These are phyloP conservation scores for Lithodes maja DNA, from an alignment of 2,888 invertebrate species.

Conservation along the genomic window DNA sequence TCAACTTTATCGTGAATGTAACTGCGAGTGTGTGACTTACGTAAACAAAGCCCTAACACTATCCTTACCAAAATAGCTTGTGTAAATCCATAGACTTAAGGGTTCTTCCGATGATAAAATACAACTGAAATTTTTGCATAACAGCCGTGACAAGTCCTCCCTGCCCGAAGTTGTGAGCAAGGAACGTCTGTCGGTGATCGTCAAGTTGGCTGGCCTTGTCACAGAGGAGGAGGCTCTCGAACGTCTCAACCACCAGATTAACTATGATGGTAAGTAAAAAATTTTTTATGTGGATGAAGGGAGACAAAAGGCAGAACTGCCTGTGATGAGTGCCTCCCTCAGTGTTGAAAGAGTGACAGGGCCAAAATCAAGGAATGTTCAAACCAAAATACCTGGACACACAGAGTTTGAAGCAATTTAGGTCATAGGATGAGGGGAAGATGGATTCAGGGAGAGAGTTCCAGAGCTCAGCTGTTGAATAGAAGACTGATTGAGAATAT, in stretches of 20 bases:
- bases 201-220: constrained; percentile 61
- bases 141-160: constrained; percentile 60
- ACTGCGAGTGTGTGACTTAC: not conserved
- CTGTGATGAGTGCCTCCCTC: too few relatives aligned
- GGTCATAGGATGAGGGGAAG: too few relatives aligned
- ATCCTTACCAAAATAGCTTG: not conserved
- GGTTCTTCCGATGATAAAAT: not conserved
- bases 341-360: too few relatives aligned
- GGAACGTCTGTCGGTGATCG: constrained; percentile 50
- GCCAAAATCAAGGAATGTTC: too few relatives aligned
- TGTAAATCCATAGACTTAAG: not conserved
- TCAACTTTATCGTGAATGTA: too few relatives aligned
- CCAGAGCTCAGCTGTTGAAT: too few relatives aligned
- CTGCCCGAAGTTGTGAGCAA: constrained; percentile 47
- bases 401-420: too few relatives aligned
- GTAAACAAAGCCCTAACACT: not conserved
- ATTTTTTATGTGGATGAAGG: not conserved
- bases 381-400: too few relatives aligned
- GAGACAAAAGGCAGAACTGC: not conserved
- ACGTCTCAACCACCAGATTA: constrained; percentile 61
- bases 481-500: too few relatives aligned
- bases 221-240: constrained; percentile 60
- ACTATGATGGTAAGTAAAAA: constrained; percentile 62
- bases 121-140: not conserved
- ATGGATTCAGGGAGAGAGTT: too few relatives aligned